These are phyloP conservation scores for Ispidina lecontei DNA, from an alignment of 2,797 vertebrate species.

Conservation along the genomic window DNA sequence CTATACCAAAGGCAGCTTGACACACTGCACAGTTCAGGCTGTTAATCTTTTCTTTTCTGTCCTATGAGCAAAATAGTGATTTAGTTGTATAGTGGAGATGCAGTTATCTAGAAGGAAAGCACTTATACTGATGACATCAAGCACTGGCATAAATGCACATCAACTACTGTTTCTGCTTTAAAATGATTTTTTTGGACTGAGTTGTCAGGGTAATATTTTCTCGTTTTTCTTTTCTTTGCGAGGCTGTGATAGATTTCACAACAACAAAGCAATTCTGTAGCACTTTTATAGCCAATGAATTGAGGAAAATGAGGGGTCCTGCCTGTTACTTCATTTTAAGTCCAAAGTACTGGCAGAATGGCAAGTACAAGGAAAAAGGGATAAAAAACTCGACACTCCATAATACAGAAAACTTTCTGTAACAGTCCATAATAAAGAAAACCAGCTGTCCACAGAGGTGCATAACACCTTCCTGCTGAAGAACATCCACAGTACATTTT, in stretches of 20 bases:
- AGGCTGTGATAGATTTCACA: slow-evolving; percentile 53
- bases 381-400: neutral
- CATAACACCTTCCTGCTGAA: neutral
- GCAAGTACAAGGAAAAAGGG: neutral
- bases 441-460: neutral
- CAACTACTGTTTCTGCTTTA: slow-evolving; percentile 34
- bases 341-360: slow-evolving; percentile 18
- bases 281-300: slow-evolving; percentile 53
- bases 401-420: neutral
- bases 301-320: slow-evolving; percentile 65
- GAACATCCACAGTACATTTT: neutral
- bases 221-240: slow-evolving; percentile 23
- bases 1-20: neutral
- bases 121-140: slow-evolving; percentile 42
- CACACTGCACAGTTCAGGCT: neutral
- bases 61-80: neutral
- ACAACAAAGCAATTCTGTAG: slow-evolving; percentile 40
- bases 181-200: slow-evolving; percentile 21
- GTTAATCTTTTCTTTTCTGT: neutral
- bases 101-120: slow-evolving; percentile 23
- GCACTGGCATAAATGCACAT: slow-evolving; percentile 36
- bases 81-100: neutral
- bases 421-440: neutral
- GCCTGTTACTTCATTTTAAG: slow-evolving; percentile 56
- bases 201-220: slow-evolving; percentile 39